Percentiles rank a stretch among this genome's conserved stretches.
Conservation (phyloP, 2,113 vertebrate genomes). For the Siniperca chuatsi region DNA sequence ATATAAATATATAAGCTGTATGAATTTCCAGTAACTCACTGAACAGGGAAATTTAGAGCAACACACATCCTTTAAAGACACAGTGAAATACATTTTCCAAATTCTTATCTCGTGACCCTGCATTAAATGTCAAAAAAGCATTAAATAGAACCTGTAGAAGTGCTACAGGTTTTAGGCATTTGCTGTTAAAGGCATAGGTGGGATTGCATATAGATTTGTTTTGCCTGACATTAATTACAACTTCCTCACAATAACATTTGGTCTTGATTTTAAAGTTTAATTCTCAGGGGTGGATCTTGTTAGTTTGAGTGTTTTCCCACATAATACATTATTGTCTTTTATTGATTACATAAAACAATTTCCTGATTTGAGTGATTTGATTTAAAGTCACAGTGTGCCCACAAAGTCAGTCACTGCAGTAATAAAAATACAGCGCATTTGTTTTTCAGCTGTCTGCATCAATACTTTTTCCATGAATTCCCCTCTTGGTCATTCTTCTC, state of each 20-base stretch:
- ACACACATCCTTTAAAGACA: neutral
- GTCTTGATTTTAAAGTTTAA: neutral
- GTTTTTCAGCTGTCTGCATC: neutral
- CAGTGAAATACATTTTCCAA: neutral
- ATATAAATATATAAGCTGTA: too few relatives aligned
- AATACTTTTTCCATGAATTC: neutral
- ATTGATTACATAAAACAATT: neutral
- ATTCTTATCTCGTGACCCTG: neutral
- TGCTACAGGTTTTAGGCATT: conserved; percentile 3
- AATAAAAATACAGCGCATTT: neutral
- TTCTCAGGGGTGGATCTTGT: neutral
- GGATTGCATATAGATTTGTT: neutral
- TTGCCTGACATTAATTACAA: neutral
- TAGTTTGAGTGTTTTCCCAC: neutral
- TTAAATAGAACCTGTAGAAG: too few relatives aligned
- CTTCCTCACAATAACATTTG: neutral
- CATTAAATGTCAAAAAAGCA: too few relatives aligned
- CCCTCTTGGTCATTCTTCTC: neutral
- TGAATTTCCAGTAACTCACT: neutral
- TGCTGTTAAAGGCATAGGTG: neutral
- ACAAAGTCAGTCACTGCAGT: neutral
- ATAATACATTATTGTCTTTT: neutral
- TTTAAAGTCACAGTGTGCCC: neutral
- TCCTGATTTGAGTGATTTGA: neutral
- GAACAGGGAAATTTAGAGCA: neutral